Evolutionary conservation across 2,888 invertebrate genomes (phyloP), one percentile per base, ranked within the genome.

Genomic region (Thelaira solivaga): DNA sequence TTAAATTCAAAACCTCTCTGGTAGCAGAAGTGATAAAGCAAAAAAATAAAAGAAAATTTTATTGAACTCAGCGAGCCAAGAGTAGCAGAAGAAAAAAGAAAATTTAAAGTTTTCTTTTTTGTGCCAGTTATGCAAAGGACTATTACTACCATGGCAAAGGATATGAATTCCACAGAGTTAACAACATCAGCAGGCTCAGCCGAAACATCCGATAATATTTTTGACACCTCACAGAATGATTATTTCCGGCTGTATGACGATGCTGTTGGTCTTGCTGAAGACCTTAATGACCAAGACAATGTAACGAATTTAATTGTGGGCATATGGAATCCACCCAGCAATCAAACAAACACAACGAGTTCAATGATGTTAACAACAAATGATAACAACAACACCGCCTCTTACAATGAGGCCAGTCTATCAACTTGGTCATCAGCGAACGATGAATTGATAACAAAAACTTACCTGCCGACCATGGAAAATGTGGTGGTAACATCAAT

Each of bases 171-270:
- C 59, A 80, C 75, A 71, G 53, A n/a, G n/a, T n/a, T n/a, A n/a
- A n/a, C 55, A 43, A 71, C 62, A 34, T 20, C 39, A 77, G 62
- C 18, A 59, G 79, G 24, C 80, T 29, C 59, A 41, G 20, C 24
- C 24, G 36, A 41, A n/a, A 71, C 73, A 74, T 74, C 75, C 78
- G 75, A 47, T 55, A 80, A 74, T 72, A 65, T 73, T 51, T 74
- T 79, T 65, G 80, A 74, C 73, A 64, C 77, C 34, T 69, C 76
- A 34, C 77, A 77, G 45, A 73, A 80, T 47, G 81, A 81, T 51
- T 80, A 81, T 74, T 81, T 82, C 61, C 80, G 81, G 6, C 36
- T 81, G 20, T 82, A 83, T 53, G 79, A 75, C n/a, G n/a, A n/a
- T n/a, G n/a, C n/a, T 68, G 76, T 55, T 53, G 51, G 49, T 41